A percentile compares a stretch with the other conserved stretches of the same genome.
Conservation (phyloP, 2,797 vertebrate species). For the Poeciliopsis presidionis region DNA sequence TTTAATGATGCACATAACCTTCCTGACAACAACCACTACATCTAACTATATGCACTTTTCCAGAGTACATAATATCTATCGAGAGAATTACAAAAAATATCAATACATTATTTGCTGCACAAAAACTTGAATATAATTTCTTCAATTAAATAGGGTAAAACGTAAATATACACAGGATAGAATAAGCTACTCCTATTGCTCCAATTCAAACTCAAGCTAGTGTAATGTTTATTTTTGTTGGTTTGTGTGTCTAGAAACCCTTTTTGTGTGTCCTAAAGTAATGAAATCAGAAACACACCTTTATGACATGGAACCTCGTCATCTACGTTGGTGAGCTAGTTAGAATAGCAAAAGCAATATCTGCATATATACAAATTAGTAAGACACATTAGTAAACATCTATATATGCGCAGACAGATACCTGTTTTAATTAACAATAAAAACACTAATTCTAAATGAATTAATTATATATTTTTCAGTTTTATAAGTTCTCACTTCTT, state of each 20-base stretch:
- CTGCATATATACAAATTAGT: background rate
- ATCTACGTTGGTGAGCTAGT: background rate
- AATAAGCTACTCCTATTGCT: background rate
- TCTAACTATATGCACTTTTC: conserved; percentile 3
- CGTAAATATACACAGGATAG: background rate
- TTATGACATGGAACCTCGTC: background rate
- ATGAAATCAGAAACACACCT: background rate
- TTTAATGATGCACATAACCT: background rate
- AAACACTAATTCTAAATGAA: background rate
- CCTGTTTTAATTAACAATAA: background rate
- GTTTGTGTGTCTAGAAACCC: background rate
- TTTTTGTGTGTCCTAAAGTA: background rate
- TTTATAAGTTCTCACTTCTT: background rate
- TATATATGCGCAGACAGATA: conserved; percentile 23
- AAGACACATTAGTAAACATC: background rate
- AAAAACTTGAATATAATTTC: background rate
- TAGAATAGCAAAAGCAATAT: background rate
- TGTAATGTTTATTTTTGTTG: background rate
- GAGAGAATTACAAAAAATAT: background rate
- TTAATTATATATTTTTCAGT: background rate
- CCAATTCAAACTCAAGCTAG: background rate
- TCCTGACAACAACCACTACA: conserved; percentile 1
- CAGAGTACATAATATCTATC: conserved; percentile 4
- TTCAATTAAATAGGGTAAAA: background rate
- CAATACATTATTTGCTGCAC: background rate